phyloP scores from a whole-genome alignment of 2,113 vertebrate species.

The Spea multiplicata region DNA sequence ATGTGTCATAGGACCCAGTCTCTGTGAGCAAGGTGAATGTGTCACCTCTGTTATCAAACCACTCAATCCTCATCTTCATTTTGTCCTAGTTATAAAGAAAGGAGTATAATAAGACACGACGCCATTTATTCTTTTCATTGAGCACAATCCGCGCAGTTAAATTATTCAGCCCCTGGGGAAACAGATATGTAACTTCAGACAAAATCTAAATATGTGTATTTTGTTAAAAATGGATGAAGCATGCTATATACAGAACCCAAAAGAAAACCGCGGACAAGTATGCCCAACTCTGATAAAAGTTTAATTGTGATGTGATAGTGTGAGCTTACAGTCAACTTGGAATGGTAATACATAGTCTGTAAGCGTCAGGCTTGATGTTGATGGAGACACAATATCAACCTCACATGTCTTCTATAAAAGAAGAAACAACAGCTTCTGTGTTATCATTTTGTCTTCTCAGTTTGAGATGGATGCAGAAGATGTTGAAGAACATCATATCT shows the following conservation, averaged over 20 bases:
- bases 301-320: slow-evolving; percentile 14
- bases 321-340: no score
- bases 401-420: slow-evolving; percentile 22
- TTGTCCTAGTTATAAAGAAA: slow-evolving; percentile 2
- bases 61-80: slow-evolving; percentile 16
- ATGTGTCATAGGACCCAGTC: not conserved
- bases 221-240: slow-evolving; percentile 55
- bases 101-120: slow-evolving; percentile 22
- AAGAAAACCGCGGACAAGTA: not conserved
- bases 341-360: not conserved
- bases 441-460: not conserved
- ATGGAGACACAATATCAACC: not conserved
- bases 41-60: slow-evolving; percentile 14
- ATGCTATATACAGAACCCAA: not conserved
- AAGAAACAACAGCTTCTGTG: not conserved
- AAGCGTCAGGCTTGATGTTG: slow-evolving; percentile 20
- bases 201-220: slow-evolving; percentile 9
- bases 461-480: slow-evolving; percentile 52
- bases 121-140: slow-evolving; percentile 3
- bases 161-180: slow-evolving; percentile 43
- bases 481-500: slow-evolving; percentile 15
- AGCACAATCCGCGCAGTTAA: not conserved
- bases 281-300: slow-evolving; percentile 37
- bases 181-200: slow-evolving; percentile 39
- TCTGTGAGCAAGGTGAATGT: slow-evolving; percentile 10